Evolutionary conservation across 92 coral and sea anemone genomes (phyloP).

Genomic region (Phenganax subtilis): DNA sequence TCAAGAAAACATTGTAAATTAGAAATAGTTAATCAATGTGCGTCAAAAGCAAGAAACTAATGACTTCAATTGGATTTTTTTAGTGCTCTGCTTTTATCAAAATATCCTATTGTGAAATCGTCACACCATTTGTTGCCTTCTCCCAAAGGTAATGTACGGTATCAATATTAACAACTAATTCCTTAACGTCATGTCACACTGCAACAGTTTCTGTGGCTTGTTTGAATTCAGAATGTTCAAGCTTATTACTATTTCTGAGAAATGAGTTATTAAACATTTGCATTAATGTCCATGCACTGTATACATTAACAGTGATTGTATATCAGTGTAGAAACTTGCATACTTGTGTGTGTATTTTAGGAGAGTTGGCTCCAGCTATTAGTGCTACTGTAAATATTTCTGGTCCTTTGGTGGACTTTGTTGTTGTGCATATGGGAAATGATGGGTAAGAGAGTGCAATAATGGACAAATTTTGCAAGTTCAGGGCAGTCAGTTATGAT

Average conservation of each 20-base stretch:
- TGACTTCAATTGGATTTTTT: constrained; percentile 6
- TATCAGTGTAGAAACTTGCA: no score
- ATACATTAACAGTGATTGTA: no score
- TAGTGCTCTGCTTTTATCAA: constrained; percentile 81
- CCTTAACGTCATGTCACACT: background rate
- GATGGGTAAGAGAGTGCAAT: constrained; percentile 60
- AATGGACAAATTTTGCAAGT: background rate
- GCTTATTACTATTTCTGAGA: no score
- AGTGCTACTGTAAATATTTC: constrained; percentile 91
- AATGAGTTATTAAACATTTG: no score
- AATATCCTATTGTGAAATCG: constrained; percentile 88
- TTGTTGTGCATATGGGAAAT: constrained; percentile 93
- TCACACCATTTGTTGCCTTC: constrained; percentile 86
- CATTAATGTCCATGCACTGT: no score
- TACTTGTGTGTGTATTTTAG: constrained; percentile 37
- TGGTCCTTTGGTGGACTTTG: constrained; percentile 78
- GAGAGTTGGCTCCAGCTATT: constrained; percentile 91
- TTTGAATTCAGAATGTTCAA: no score
- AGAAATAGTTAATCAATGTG: no score
- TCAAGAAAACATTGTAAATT: no score
- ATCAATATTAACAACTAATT: background rate
- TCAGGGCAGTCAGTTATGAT: background rate
- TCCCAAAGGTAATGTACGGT: constrained; percentile 67
- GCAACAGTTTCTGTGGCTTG: no score
- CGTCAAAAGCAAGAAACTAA: no score